These are phyloP conservation scores for Dryomyza anilis DNA, from an alignment of 2,888 invertebrate genomes.

Conservation along the genomic window DNA sequence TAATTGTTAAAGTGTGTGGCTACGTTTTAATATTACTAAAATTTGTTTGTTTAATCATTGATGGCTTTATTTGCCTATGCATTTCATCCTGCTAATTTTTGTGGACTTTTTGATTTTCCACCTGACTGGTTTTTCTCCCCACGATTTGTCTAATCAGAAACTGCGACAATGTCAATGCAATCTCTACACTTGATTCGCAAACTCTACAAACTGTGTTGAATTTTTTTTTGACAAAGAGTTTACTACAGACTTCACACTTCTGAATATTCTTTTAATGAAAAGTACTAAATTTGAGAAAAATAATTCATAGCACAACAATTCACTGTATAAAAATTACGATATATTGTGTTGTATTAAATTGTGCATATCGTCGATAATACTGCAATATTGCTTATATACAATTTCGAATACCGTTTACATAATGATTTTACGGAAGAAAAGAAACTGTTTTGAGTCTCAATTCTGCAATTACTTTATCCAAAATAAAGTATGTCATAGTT, in stretches of 20 bases:
- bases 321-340: not conserved
- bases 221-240: not conserved
- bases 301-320: not conserved
- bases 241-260: not conserved
- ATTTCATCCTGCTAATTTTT: too few relatives aligned
- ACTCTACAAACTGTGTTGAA: not conserved
- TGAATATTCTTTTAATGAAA: not conserved
- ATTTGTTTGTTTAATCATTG: not conserved
- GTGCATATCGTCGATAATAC: too few relatives aligned
- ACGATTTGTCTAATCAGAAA: not conserved
- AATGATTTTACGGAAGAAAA: too few relatives aligned
- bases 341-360: not conserved
- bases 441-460: too few relatives aligned
- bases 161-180: constrained; percentile 1
- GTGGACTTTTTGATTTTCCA: not conserved
- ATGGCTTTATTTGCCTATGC: not conserved
- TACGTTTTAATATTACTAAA: too few relatives aligned
- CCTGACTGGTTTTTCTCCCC: not conserved
- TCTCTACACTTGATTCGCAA: constrained; percentile 7
- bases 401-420: too few relatives aligned
- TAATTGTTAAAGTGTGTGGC: too few relatives aligned
- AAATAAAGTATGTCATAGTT: too few relatives aligned
- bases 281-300: not conserved
- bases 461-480: too few relatives aligned
- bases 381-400: too few relatives aligned